Percentiles rank a stretch among this genome's conserved stretches.
Evolutionary conservation across 2,888 invertebrate species (phyloP).

Genomic region (Drosophila nigritarsus): DNA sequence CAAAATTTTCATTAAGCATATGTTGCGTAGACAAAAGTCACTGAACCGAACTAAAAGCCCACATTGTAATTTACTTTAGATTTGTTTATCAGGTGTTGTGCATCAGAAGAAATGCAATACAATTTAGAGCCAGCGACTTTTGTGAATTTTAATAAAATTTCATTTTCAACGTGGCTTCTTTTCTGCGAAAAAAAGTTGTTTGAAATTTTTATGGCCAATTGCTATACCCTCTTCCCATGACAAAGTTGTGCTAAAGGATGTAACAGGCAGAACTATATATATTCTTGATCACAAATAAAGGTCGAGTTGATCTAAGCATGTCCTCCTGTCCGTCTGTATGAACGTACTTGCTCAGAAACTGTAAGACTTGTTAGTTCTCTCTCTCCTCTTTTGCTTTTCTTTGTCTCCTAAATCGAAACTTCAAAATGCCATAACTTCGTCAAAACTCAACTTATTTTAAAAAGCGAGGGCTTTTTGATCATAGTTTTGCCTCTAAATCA

Average conservation of each 20-base stretch:
- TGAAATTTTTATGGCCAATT: constrained; percentile 37
- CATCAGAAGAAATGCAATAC: neutral
- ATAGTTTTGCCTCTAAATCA: too few species aligned
- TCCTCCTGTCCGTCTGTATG: too few species aligned
- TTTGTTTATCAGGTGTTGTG: constrained; percentile 18
- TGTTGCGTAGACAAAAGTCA: constrained; percentile 50
- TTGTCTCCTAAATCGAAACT: too few species aligned
- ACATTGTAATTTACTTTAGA: constrained; percentile 11
- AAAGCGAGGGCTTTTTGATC: too few species aligned
- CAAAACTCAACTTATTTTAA: too few species aligned
- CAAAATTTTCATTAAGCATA: constrained; percentile 47
- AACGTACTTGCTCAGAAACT: neutral
- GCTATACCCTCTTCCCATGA: too few species aligned
- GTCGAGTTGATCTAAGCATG: too few species aligned
- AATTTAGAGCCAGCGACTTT: neutral
- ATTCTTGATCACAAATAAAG: too few species aligned
- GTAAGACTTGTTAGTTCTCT: neutral
- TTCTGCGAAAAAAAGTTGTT: constrained; percentile 34
- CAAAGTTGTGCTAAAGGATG: too few species aligned
- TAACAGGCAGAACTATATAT: too few species aligned
- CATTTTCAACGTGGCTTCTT: constrained; percentile 34
- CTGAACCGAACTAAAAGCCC: constrained; percentile 46
- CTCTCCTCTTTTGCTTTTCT: too few species aligned
- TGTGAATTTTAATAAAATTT: constrained; percentile 48
- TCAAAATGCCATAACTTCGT: too few species aligned